Evolutionary conservation across 2,113 vertebrate genomes (phyloP), one percentile per base, ranked within the genome.

Genomic region (Burhinus bistriatus): DNA sequence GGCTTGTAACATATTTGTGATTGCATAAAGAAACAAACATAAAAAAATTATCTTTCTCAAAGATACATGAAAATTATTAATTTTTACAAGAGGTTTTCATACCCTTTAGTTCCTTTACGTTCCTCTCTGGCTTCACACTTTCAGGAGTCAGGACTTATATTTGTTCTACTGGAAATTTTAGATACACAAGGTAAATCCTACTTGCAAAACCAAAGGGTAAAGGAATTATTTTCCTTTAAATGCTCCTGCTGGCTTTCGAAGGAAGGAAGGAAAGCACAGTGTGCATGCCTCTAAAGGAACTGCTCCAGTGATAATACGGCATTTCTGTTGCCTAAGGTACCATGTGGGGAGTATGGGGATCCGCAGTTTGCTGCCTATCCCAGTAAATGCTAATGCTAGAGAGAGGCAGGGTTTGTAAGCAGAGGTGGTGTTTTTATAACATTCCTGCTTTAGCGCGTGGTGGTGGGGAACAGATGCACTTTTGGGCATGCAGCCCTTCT

Each of bases 91-190:
- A 73, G 9, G 5, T 68, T 92, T 92, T 62, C 42, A 15, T 69
- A 51, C 19, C 12, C 19, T 51, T 44, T 68, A 18, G 17, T 66
- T 93, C 21, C 73, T 89, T 89, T 78, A 34, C 32, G 6, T 89
- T 90, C 52, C 8, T 61, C 62, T 73, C 32, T 89, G 59, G 5
- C 25, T 77, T 66, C 52, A 68, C 38, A 49, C 52, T 44, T 64
- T 68, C 64, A 47, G n/a, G 54, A 89, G 55, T 76, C 7, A 2
- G 59, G n/a, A 44, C 49, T 55, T 70, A 22, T 1, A 9, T 58
- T 86, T 80, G 54, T 83, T 86, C 80, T 93, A 44, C 30, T 59
- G 36, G 65, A 87, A 81, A 49, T 82, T 79, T 85, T 89, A 95
- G 42, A 47, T 52, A 65, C 16, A 12, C 54, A 62, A 76, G 26